Evolutionary conservation across 1,140 invertebrate genomes (phyloP), one percentile per base, ranked within the genome.

Genomic region (Sitodiplosis mosellana): DNA sequence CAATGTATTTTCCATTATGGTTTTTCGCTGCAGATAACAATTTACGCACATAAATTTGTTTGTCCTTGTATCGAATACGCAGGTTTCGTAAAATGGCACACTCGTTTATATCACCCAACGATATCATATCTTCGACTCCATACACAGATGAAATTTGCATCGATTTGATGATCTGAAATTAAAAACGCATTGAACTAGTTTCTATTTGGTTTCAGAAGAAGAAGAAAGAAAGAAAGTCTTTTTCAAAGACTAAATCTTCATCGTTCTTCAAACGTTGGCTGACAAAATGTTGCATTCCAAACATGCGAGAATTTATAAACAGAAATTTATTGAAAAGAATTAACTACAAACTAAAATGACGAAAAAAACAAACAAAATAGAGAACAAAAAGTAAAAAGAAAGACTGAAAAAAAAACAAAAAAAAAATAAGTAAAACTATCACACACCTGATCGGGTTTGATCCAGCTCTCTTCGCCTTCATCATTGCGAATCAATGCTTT

Each of bases 101-200:
- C 64, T 95, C 90, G 60, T 94, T 86, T 18, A 94, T 69, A 68
- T 95, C 91, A 7, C 85, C 87, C 36, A 95, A 67, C 18, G 79
- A 82, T 51, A 94, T 93, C 89, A 96, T 93, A 63, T 96, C 90
- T 64, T 93, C 88, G 5, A 94, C 86, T 41, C 83, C 84, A 52
- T 80, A 70, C 21, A 87, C 70, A 0, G 87, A 92, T 2, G 85
- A 83, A 2, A 80, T 69, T 63, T 94, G 88, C 78, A 94, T 87
- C 22, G 79, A 74, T 59, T 86, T 85, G 42, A 92, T 72, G 22
- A 79, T 66, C 57, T 75, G 68, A 20, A 20, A 14, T 44, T 41
- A 12, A 20, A 20, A 49, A 36, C 21, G n/a, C n/a, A n/a, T n/a
- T n/a, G n/a, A n/a, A n/a, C n/a, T n/a, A n/a, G n/a, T n/a, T n/a